Conservation (phyloP, 1,140 invertebrate species). For the Rhizoglyphus robini region DNA sequence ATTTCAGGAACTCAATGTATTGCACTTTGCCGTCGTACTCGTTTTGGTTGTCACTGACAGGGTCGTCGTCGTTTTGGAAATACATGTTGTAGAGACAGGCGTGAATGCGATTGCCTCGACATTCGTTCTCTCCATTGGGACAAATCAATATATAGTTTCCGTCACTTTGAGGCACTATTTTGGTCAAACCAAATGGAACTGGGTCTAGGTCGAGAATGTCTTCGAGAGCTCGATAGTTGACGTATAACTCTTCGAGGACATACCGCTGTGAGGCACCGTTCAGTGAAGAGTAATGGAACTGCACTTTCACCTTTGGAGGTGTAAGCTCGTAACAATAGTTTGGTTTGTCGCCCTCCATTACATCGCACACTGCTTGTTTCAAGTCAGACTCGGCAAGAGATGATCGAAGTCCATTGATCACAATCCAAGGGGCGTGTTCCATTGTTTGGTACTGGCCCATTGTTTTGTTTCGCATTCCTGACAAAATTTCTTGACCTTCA, state of each 20-base stretch:
- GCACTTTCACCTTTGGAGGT: conserved; percentile 14
- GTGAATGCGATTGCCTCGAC: conserved; percentile 8
- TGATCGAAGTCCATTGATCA: conserved; percentile 19
- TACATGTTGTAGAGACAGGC: conserved; percentile 18
- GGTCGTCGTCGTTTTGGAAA: conserved; percentile 20
- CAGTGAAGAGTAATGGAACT: conserved; percentile 18
- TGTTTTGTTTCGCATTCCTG: conserved; percentile 12
- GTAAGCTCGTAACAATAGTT: background rate
- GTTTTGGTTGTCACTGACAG: background rate
- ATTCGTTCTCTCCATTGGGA: background rate
- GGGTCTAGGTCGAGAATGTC: conserved; percentile 20
- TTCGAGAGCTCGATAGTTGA: conserved; percentile 16
- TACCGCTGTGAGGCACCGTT: background rate
- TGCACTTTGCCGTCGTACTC: conserved; percentile 20
- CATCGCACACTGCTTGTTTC: conserved; percentile 5
- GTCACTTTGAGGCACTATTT: background rate
- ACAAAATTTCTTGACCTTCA: conserved; percentile 12
- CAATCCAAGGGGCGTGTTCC: conserved; percentile 17
- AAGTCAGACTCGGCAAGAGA: conserved; percentile 3
- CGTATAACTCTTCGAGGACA: conserved; percentile 18
- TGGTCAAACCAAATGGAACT: conserved; percentile 13
- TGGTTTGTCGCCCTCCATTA: conserved; percentile 11
- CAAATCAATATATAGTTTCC: background rate
- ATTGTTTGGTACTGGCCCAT: background rate
- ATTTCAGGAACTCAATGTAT: conserved; percentile 11